phyloP scores from a whole-genome alignment of 2,113 vertebrate species.

The Pituophis catenifer region DNA sequence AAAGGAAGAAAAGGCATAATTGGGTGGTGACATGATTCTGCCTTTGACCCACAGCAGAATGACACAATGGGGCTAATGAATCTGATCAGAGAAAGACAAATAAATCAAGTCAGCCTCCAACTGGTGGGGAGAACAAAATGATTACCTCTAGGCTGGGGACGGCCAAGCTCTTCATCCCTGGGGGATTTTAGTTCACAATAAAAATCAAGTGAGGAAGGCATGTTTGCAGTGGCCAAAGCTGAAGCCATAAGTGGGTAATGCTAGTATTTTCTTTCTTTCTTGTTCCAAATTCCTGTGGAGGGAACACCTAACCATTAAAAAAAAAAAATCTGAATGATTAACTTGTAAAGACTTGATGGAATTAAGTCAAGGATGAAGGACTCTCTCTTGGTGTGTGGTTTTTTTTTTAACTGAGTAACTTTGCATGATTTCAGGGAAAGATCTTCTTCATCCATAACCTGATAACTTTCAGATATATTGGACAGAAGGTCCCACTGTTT shows the following conservation, averaged over 20 bases:
- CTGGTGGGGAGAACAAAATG: neutral
- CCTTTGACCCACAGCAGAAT: constrained; percentile 4
- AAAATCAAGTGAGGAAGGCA: neutral
- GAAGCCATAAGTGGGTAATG: neutral
- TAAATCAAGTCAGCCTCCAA: neutral
- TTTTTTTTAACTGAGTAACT: neutral
- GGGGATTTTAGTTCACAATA: neutral
- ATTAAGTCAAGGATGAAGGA: neutral
- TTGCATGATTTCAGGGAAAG: neutral
- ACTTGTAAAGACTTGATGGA: neutral
- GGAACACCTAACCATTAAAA: neutral
- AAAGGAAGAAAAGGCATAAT: constrained; percentile 14
- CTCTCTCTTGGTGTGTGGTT: neutral
- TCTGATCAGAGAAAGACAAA: neutral
- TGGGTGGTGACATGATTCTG: neutral
- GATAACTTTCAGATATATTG: neutral
- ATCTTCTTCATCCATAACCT: neutral
- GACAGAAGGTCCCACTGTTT: neutral
- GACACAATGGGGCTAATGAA: neutral
- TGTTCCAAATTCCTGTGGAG: neutral
- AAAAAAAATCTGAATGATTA: neutral
- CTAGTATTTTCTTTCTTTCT: neutral
- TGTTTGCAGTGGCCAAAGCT: neutral
- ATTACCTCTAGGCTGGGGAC: neutral
- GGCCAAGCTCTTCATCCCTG: neutral